Evolutionary conservation across 2,113 vertebrate genomes (phyloP), one percentile per base, ranked within the genome.

Genomic region (Petromus typicus): DNA sequence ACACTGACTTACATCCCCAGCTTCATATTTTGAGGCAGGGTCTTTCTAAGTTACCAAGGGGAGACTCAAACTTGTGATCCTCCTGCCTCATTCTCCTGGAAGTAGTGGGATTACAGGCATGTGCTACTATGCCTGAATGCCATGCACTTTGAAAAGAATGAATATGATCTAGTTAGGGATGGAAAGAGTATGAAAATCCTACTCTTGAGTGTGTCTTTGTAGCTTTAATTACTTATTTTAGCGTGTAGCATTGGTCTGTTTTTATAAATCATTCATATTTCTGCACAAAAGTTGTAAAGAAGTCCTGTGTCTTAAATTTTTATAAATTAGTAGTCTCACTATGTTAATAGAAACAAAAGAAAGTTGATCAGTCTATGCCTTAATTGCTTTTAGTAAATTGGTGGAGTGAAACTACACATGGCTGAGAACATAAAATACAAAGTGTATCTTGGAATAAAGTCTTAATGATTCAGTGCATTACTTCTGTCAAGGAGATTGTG

Each of bases 251-350:
- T 84, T 94, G 40, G 48, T 91, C n/a, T 51, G 82, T 93, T 94
- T 54, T 91, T 94, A 61, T 48, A 30, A 88, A 57, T 27, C 34
- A 57, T 56, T 66, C 75, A 30, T 89, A 92, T 90, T 93, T 64
- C 66, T 54, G 89, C 90, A 48, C 43, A 96, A 85, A 94, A 80
- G 45, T 83, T 94, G 34, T 79, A 56, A 69, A 75, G 63, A 87
- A 76, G 59, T n/a, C 32, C 22, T 80, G 2, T 95, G 67, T 40
- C 54, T 75, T 81, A 95, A 75, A 32, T 82, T 45, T 25, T 64
- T 40, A 86, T 57, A 57, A 71, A 79, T 64, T 78, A 95, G 3
- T 82, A 86, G 43, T n/a, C 14, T 64, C 57, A 37, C 2, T 79
- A 7, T 82, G 17, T 56, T 89, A 91, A 89, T 43, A 93, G 61